A percentile compares a stretch with the other conserved stretches of the same genome.
Evolutionary conservation across 2,888 invertebrate species (phyloP).

Genomic region (Thalpophila matura): DNA sequence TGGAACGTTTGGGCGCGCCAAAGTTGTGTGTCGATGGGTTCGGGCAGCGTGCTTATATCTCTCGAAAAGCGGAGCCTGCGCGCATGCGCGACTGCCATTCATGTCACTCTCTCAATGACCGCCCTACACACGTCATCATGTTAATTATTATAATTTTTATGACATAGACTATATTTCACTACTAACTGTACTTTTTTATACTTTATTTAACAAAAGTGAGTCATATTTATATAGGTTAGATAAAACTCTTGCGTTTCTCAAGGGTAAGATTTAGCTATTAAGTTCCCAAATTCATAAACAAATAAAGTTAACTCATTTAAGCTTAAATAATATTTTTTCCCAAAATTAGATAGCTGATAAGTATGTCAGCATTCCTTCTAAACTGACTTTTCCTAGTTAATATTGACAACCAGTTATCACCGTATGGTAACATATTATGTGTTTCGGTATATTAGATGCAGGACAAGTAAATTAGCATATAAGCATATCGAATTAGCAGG

Average conservation of each 20-base stretch:
- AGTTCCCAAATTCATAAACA: not conserved
- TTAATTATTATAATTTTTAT: conserved; percentile 57
- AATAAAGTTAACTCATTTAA: not conserved
- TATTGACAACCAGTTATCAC: not conserved
- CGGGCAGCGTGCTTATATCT: conserved; percentile 86
- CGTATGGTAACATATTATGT: not conserved
- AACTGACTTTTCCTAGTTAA: not conserved
- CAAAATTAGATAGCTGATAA: too few species aligned
- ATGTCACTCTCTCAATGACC: conserved; percentile 87
- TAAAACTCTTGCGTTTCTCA: conserved; percentile 13
- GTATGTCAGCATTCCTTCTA: too few species aligned
- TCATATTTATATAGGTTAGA: conserved; percentile 7
- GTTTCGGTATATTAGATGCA: not conserved
- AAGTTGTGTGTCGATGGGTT: conserved; percentile 85
- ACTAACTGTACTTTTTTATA: conserved; percentile 22
- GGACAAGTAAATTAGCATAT: conserved; percentile 24
- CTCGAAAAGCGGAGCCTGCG: conserved; percentile 70
- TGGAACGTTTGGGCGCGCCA: conserved; percentile 86
- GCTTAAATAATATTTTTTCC: not conserved
- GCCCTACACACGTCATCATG: conserved; percentile 80
- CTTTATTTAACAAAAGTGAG: conserved; percentile 18
- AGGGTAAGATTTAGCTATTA: not conserved
- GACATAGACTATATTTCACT: conserved; percentile 16
- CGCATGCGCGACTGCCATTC: conserved; percentile 86
- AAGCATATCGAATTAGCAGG: conserved; percentile 25